A percentile compares a stretch with the other conserved stretches of the same genome.
Evolutionary conservation across 2,888 invertebrate genomes (phyloP).

Genomic region (Pteria penguin): DNA sequence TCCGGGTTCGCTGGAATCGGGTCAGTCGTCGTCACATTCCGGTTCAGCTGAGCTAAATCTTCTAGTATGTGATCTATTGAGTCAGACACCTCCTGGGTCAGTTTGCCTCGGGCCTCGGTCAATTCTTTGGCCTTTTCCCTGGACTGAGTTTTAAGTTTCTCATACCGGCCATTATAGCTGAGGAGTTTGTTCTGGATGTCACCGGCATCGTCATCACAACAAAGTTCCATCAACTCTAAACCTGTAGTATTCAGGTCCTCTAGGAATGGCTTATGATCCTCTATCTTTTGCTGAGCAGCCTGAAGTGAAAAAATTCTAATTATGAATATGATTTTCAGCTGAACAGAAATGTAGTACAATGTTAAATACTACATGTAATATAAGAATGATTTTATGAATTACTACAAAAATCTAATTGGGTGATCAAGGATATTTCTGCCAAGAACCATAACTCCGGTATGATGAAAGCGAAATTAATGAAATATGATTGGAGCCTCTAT

Average conservation of each 20-base stretch:
- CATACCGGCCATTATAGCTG: slow-evolving; percentile 74
- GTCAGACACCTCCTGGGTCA: slow-evolving; percentile 77
- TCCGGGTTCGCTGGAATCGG: slow-evolving; percentile 77
- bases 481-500: too few relatives aligned
- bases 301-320: too few relatives aligned
- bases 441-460: too few relatives aligned
- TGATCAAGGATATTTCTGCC: too few relatives aligned
- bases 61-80: slow-evolving; percentile 77
- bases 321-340: too few relatives aligned
- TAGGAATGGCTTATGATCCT: slow-evolving; percentile 79
- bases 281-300: slow-evolving; percentile 77
- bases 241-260: slow-evolving; percentile 78
- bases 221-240: slow-evolving; percentile 78
- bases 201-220: slow-evolving; percentile 77
- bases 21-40: slow-evolving; percentile 74
- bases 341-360: too few relatives aligned
- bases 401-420: too few relatives aligned
- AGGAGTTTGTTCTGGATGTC: slow-evolving; percentile 76
- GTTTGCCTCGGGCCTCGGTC: slow-evolving; percentile 70
- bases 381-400: too few relatives aligned
- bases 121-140: slow-evolving; percentile 73
- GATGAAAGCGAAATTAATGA: too few relatives aligned
- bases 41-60: slow-evolving; percentile 74
- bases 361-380: too few relatives aligned
- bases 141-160: slow-evolving; percentile 73